A percentile compares a stretch with the other conserved stretches of the same genome.
These are phyloP conservation scores for Polia nebulosa DNA, from an alignment of 2,888 invertebrate genomes.

Conservation along the genomic window DNA sequence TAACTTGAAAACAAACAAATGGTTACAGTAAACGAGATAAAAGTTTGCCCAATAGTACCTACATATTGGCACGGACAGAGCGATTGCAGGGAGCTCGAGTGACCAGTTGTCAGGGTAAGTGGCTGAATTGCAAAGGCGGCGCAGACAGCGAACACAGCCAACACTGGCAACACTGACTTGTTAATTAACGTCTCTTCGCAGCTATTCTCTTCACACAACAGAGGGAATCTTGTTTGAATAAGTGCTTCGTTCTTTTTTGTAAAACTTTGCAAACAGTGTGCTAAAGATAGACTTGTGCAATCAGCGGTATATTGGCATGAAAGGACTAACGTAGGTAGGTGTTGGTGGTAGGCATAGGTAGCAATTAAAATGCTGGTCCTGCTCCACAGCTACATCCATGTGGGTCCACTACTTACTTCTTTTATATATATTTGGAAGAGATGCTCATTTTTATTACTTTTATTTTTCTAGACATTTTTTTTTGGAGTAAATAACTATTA, in stretches of 20 bases:
- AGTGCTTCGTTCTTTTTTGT: constrained; percentile 10
- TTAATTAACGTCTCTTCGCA: constrained; percentile 22
- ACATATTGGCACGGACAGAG: constrained; percentile 8
- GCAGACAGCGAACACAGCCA: constrained; percentile 8
- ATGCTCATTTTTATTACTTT: too few relatives aligned
- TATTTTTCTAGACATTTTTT: too few relatives aligned
- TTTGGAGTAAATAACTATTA: too few relatives aligned
- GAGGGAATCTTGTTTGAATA: constrained; percentile 12
- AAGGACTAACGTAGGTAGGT: too few relatives aligned
- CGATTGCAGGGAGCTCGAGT: neutral
- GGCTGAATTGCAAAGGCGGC: constrained; percentile 14
- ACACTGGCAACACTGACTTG: constrained; percentile 1
- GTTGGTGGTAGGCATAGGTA: too few relatives aligned
- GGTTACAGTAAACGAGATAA: constrained; percentile 14
- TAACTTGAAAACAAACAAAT: constrained; percentile 7
- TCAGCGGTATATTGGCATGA: neutral
- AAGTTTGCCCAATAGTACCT: constrained; percentile 1
- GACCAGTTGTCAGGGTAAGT: constrained; percentile 19
- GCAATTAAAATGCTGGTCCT: too few relatives aligned
- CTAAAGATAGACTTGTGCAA: neutral
- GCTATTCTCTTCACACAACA: constrained; percentile 19
- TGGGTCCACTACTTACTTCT: too few relatives aligned
- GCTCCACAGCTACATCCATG: too few relatives aligned
- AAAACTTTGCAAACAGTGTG: neutral
- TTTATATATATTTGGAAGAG: too few relatives aligned